Conservation (phyloP, 2,113 vertebrate genomes). For the Azemiops feae region DNA sequence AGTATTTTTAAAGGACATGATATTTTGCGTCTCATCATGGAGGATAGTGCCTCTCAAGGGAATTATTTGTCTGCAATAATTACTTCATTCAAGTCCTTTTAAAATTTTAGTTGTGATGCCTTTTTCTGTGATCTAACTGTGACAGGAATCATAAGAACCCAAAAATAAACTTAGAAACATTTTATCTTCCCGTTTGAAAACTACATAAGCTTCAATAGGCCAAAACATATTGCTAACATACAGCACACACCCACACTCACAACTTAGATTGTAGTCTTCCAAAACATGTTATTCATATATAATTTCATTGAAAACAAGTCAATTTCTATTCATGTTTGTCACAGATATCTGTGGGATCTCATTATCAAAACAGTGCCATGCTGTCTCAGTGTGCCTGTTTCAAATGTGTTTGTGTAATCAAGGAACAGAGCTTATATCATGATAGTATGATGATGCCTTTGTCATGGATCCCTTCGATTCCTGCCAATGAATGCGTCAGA, state of each 20-base stretch:
- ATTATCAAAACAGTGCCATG: not conserved
- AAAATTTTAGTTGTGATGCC: not conserved
- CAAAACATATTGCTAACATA: not conserved
- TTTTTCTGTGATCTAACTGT: not conserved
- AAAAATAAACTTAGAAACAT: not conserved
- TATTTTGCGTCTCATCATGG: not conserved
- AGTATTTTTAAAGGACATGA: not conserved
- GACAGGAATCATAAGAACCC: not conserved
- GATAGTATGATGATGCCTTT: not conserved
- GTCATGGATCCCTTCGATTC: not conserved
- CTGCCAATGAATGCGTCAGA: not conserved
- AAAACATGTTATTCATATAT: not conserved
- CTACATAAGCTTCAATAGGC: not conserved
- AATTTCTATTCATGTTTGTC: not conserved
- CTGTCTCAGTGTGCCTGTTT: not conserved
- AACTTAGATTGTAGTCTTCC: not conserved
- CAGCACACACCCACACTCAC: not conserved
- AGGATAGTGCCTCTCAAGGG: not conserved
- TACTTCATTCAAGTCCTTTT: not conserved
- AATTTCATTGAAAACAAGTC: not conserved
- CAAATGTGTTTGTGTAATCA: not conserved
- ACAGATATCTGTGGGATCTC: not conserved
- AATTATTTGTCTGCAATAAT: not conserved
- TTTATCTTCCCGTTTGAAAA: not conserved
- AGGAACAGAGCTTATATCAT: not conserved